Conservation (phyloP, 2,113 vertebrate species). For the Sciurus niger region DNA sequence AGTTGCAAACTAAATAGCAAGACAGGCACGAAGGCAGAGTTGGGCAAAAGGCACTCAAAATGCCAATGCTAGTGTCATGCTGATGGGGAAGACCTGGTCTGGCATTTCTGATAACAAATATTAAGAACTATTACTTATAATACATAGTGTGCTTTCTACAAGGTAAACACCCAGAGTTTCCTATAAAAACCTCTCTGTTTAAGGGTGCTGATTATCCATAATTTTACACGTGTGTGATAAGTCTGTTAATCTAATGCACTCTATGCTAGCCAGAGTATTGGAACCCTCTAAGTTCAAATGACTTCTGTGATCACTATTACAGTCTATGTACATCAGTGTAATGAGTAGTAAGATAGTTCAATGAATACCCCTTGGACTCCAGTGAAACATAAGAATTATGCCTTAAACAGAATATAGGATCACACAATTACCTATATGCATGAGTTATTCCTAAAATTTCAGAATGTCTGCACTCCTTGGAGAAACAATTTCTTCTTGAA, state of each 20-base stretch:
- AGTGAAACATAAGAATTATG: background rate
- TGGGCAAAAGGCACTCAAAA: background rate
- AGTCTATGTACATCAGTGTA: background rate
- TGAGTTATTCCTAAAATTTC: background rate
- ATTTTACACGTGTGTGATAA: background rate
- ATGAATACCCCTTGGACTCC: background rate
- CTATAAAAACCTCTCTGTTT: background rate
- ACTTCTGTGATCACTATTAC: background rate
- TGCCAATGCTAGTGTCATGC: background rate
- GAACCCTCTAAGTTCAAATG: background rate
- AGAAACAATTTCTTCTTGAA: constrained; percentile 22
- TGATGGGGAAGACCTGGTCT: background rate
- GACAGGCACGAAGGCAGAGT: background rate
- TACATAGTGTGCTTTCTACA: constrained; percentile 33
- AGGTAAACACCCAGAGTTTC: background rate
- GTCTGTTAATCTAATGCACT: background rate
- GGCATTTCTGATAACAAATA: constrained; percentile 20
- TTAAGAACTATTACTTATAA: constrained; percentile 4
- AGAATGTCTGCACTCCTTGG: background rate
- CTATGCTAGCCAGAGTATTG: background rate
- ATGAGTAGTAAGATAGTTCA: background rate
- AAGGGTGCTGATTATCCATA: background rate
- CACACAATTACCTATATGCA: background rate
- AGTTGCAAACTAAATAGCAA: constrained; percentile 29
- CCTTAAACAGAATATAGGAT: background rate